Evolutionary conservation across 2,888 invertebrate genomes (phyloP), one percentile per base, ranked within the genome.

Genomic region (Drepanosiphum platanoidis): DNA sequence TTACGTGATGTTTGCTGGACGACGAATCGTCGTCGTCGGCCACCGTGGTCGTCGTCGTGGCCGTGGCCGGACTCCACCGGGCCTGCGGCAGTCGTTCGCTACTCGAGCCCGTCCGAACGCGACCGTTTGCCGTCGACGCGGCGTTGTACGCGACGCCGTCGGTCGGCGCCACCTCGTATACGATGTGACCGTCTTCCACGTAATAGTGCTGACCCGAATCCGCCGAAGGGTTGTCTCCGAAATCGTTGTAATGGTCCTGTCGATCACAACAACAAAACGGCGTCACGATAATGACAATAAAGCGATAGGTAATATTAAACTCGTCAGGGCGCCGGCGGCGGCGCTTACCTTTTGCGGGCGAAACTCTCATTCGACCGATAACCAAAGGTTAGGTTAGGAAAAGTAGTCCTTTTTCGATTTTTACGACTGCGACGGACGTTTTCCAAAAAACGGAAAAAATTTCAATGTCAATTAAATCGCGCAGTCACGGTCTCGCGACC

Each of bases 211-310:
- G 83, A 22, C 42, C n/a, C 34, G 66, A 13, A 0, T 84, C 84
- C 36, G 27, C 30, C 46, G 2, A n/a, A n/a, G n/a, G 27, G 34
- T 66, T 27, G 30, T 83, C 74, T 0, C 4, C 58, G n/a, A 61
- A 81, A n/a, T 81, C 27, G 68, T 84, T 32, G 36, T 39, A 84
- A 68, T 68, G 84, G 30, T 84, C 84, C 84, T 84, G 52, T 34
- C 34, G 34, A 34, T 68, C 1, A 18, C 32, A 34, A 34, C 13
- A 61, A 61, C 27, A 61, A n/a, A 27, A 18, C 46, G 46, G 2
- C n/a, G n/a, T 1, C 30, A 22, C 4, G 61, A 34, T 46, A 72
- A 30, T 30, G 30, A 46, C 46, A 46, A 5, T 46, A 11, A 11
- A 9, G 8, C 7, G 11, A 42, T 11, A 42, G 42, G 42, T 42